phyloP scores from a whole-genome alignment of 2,888 invertebrate species.

The Nemurella pictetii region DNA sequence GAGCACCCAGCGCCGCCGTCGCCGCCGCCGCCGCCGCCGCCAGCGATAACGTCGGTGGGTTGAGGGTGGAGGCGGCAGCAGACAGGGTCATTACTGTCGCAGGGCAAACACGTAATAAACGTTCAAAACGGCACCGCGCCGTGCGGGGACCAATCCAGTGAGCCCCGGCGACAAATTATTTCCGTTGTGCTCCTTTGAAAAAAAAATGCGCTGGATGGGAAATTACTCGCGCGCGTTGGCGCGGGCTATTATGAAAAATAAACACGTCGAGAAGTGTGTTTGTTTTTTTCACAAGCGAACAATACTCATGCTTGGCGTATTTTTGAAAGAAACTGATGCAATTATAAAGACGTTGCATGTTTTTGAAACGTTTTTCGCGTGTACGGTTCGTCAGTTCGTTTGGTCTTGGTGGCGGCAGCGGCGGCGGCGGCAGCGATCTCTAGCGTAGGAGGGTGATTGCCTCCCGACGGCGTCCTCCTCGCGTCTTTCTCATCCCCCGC shows the following conservation, averaged over 20 bases:
- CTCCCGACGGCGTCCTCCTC: neutral
- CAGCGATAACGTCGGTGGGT: neutral
- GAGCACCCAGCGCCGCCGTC: neutral
- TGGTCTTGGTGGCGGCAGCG: neutral
- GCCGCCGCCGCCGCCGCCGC: neutral
- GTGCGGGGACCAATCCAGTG: neutral
- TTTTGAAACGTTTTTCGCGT: neutral
- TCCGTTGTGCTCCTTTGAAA: neutral
- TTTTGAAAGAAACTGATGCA: neutral
- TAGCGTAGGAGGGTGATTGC: neutral
- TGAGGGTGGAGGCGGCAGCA: neutral
- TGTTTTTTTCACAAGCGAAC: neutral
- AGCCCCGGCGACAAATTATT: neutral
- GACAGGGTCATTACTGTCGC: neutral
- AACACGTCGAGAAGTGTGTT: neutral
- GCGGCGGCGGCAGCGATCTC: neutral
- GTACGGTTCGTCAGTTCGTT: neutral
- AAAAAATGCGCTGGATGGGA: neutral
- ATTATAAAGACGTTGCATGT: neutral
- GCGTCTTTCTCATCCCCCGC: neutral
- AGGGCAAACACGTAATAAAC: neutral
- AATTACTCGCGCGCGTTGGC: neutral
- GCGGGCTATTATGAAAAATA: neutral
- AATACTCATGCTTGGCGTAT: neutral
- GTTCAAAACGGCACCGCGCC: neutral